Evolutionary conservation across 1,140 invertebrate species (phyloP), one percentile per base, ranked within the genome.

Genomic region (Macrocentrus cingulum): DNA sequence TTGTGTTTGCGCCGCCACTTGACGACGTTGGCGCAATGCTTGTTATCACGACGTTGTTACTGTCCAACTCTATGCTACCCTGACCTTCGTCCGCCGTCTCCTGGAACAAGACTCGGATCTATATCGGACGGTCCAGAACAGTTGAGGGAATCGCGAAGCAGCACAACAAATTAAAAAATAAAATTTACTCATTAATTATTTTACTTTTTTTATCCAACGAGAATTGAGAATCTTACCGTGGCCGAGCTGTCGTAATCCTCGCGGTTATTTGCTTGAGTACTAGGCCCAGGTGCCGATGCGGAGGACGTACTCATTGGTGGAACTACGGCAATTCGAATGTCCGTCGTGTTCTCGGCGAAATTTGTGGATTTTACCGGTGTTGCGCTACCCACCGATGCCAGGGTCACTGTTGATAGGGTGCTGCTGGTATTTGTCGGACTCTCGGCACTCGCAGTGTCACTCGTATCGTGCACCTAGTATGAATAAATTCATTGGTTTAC

Each of bases 171-270:
- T 11, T 13, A 13, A 15, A 39, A 39, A 11, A 13, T 7, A 34
- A 7, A 34, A 34, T 34, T 6, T 34, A 11, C 11, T 6, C 11
- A 34, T 34, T n/a, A n/a, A n/a, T n/a, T n/a, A n/a, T n/a, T n/a
- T n/a, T n/a, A n/a, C n/a, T n/a, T n/a, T n/a, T n/a, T n/a, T n/a
- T n/a, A n/a, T n/a, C n/a, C 15, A 44, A 41, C 25, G 42, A 7
- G 23, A 56, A 20, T 32, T 6, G 16, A 25, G n/a, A 19, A 7
- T 36, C 77, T 79, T 79, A 84, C 84, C 42, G 91, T 94, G 48
- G 91, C 91, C 55, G 88, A 92, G 63, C 87, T 92, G 75, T 90
- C 91, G 72, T 91, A 92, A 75, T 93, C 89, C 76, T 91, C 89
- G 63, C 83, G 79, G 56, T 67, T 79, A 19, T 68, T 69, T 56